Base-by-base conservation (phyloP, 2,113 vertebrate genomes). In the Halichoeres trimaculatus region DNA sequence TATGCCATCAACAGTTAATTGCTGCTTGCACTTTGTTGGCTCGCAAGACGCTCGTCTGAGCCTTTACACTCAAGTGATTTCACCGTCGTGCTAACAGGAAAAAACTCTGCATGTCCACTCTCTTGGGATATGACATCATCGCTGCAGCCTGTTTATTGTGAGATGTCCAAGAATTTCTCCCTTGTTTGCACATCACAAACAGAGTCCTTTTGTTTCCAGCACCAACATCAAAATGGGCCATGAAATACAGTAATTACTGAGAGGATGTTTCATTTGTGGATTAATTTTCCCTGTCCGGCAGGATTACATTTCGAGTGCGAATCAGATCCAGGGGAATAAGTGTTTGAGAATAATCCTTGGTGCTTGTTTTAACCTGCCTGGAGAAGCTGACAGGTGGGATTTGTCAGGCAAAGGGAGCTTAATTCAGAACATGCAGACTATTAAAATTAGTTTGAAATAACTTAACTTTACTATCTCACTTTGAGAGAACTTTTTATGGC, bases 11-110 rank as follows among this genome's bases (percentile, higher is more conserved):
- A 65, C 52, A 45, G 59, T 68, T 81, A 83, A 78, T 75, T 80
- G 70, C 74, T 62, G 80, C 30, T 61, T 81, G 59, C 63, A 70
- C 70, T 85, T 74, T 76, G 64, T 56, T 80, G 80, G 75, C 70
- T 68, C 59, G 54, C 50, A 51, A 17, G 58, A 55, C 4, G 17
- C 52, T 63, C 30, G 65, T 75, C 63, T 62, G 76, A 71, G 65
- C 30, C 54, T 71, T 70, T 52, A 74, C 53, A 76, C 66, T 2
- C 68, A 76, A 83, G 69, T 74, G 13, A 62, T 80, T 81, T 75
- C 62, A 57, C 22, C 65, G 41, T 24, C 36, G 57, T 45, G 79
- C 35, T 62, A 70, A 43, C 48, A 73, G 35, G 59, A 76, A 61
- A n/a, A 66, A 38, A 63, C 55, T 56, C 61, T 50, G 14, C 61